Base-by-base conservation (phyloP, 1,140 invertebrate genomes). In the Monochamus saltuarius region DNA sequence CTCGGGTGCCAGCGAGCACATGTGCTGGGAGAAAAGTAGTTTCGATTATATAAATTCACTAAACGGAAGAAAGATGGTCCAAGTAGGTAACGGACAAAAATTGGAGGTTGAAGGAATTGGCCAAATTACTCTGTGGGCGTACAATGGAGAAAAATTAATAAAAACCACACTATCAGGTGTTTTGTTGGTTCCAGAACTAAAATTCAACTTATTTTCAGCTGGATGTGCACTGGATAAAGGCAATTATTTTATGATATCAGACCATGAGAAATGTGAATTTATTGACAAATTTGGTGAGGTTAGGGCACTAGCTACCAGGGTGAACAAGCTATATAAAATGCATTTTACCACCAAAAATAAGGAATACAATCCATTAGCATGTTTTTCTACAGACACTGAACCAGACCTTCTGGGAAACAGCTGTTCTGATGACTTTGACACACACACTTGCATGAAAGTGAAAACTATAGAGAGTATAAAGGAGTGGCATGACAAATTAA, bases 221-320 rank as follows among this genome's bases (percentile, higher is more conserved):
- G 73, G 69, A 40, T 42, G 63, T 6, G 68, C 59, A 0, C 59
- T 70, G 7, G 68, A 74, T 17, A 67, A 61, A 55, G 75, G 74
- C 34, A 70, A 67, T 1, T 46, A 39, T n/a, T n/a, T n/a, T 9
- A 49, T 73, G 13, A 11, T 60, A 69, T 72, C 70, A 56, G 62
- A 72, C 67, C 46, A 19, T 61, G 35, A 71, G 59, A 68, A 50
- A 69, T 66, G 43, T 67, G 22, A 71, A 43, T 29, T 57, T 8
- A n/a, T 72, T 0, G 67, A 71, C 43, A 40, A 64, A 45, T 45
- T 66, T 37, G 51, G 55, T 64, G 61, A 67, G 1, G 52, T 73
- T 4, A 47, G 71, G 10, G 73, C 67, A 8, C 6, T 70, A 17
- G 62, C 72, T 45, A 19, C 17, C 6, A 8, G n/a, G 14, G 52